Evolutionary conservation across 64 coral and sea anemone genomes (phyloP).

Genomic region (Catalaphyllia jardinei): DNA sequence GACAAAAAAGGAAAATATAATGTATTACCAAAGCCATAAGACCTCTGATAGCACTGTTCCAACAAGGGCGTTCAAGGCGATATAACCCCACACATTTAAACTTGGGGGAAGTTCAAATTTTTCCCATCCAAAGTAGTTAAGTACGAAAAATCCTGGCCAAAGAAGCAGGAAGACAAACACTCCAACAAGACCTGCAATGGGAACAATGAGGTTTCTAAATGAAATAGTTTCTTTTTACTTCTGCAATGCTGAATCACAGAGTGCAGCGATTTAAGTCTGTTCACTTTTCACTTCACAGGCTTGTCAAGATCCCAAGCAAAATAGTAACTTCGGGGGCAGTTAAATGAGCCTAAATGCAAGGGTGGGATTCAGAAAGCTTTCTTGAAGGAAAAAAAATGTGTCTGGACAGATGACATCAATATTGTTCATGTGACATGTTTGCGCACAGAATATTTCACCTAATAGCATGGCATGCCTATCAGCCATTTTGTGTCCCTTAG

Average conservation of each 20-base stretch:
- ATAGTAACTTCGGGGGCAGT: no score
- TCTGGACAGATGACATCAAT: no score
- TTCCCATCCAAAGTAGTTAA: slow-evolving; percentile 64
- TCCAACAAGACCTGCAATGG: slow-evolving; percentile 82
- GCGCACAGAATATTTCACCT: no score
- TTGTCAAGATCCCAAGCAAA: no score
- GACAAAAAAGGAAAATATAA: not conserved
- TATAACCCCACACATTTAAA: slow-evolving; percentile 69
- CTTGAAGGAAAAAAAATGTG: no score
- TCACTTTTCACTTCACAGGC: not conserved
- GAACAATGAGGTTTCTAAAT: not conserved
- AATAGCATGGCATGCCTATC: no score
- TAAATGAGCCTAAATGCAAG: no score
- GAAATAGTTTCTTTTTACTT: no score
- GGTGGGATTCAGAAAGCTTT: no score
- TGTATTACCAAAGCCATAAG: slow-evolving; percentile 94
- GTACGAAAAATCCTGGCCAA: slow-evolving; percentile 88
- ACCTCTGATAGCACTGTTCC: slow-evolving; percentile 92
- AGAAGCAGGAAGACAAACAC: slow-evolving; percentile 69
- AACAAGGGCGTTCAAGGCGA: slow-evolving; percentile 77
- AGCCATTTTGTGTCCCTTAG: no score
- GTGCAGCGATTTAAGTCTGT: not conserved
- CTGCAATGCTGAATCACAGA: no score
- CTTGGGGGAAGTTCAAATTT: slow-evolving; percentile 68
- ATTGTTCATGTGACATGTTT: no score